Conservation (phyloP, 2,113 vertebrate species). For the Oreochromis spilurus region DNA sequence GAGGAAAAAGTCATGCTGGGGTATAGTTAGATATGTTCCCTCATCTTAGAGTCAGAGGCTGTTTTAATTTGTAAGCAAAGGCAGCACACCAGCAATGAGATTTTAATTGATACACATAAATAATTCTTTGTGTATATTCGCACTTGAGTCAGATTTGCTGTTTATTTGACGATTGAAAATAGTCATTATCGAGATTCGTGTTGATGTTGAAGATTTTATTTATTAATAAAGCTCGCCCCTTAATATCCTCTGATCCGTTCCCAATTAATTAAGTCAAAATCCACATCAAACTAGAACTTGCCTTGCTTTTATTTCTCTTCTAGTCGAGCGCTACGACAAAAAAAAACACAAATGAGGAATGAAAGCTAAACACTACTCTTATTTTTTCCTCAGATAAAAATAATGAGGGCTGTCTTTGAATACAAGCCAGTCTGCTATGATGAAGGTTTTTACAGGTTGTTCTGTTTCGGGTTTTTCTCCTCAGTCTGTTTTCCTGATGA, state of each 20-base stretch:
- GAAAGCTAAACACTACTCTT: constrained; percentile 45
- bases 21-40: constrained; percentile 69
- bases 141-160: constrained; percentile 81
- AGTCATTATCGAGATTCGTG: constrained; percentile 78
- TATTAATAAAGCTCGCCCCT: constrained; percentile 71
- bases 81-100: constrained; percentile 84
- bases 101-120: constrained; percentile 92
- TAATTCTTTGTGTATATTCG: constrained; percentile 88
- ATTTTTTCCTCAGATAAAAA: constrained; percentile 65
- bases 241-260: constrained; percentile 72
- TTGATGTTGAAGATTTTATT: constrained; percentile 76
- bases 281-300: constrained; percentile 62
- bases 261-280: constrained; percentile 76
- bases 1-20: constrained; percentile 54
- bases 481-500: background rate
- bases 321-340: constrained; percentile 40
- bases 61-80: constrained; percentile 86
- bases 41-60: constrained; percentile 71
- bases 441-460: constrained; percentile 16
- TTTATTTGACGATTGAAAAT: constrained; percentile 81
- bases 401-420: constrained; percentile 44
- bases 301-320: constrained; percentile 52
- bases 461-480: background rate
- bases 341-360: constrained; percentile 44
- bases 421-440: background rate